Evolutionary conservation across 2,113 vertebrate genomes (phyloP).

Genomic region (Gobius niger): DNA sequence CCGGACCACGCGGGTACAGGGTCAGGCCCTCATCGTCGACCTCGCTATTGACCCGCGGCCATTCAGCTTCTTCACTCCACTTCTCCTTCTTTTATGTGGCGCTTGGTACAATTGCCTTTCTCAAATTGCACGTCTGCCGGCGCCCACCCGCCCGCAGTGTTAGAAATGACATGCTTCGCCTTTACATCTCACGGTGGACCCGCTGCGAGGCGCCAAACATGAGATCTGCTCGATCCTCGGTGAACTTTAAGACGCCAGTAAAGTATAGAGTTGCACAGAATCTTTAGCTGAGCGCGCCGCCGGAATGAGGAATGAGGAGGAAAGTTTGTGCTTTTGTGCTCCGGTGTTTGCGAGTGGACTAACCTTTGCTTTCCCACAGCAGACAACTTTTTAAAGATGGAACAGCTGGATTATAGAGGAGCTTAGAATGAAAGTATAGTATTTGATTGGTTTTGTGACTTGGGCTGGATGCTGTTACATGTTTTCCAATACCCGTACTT

Average conservation of each 20-base stretch:
- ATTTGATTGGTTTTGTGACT: too few species aligned
- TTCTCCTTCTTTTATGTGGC: conserved; percentile 6
- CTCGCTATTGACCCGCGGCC: conserved; percentile 46
- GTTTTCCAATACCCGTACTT: too few species aligned
- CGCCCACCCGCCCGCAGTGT: conserved; percentile 24
- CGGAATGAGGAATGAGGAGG: background rate
- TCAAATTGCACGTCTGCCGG: conserved; percentile 35
- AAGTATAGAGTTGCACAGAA: background rate
- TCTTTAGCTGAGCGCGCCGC: too few species aligned
- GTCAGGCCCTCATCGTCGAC: conserved; percentile 38
- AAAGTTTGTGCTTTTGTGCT: background rate
- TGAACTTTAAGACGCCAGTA: conserved; percentile 7
- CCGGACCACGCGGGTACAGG: conserved; percentile 32
- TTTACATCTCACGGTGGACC: conserved; percentile 6
- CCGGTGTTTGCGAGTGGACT: background rate
- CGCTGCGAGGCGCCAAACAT: conserved; percentile 19
- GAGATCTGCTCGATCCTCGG: background rate
- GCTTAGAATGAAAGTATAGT: too few species aligned
- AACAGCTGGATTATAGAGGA: too few species aligned
- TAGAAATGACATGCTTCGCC: conserved; percentile 17
- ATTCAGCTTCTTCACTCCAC: conserved; percentile 16
- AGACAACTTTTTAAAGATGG: too few species aligned
- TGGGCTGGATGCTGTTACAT: too few species aligned
- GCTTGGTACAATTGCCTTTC: conserved; percentile 39
- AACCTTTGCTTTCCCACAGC: background rate